Percentiles rank a stretch among this genome's conserved stretches.
phyloP scores from a whole-genome alignment of 2,113 vertebrate species.

The Tylochromis polylepis region DNA sequence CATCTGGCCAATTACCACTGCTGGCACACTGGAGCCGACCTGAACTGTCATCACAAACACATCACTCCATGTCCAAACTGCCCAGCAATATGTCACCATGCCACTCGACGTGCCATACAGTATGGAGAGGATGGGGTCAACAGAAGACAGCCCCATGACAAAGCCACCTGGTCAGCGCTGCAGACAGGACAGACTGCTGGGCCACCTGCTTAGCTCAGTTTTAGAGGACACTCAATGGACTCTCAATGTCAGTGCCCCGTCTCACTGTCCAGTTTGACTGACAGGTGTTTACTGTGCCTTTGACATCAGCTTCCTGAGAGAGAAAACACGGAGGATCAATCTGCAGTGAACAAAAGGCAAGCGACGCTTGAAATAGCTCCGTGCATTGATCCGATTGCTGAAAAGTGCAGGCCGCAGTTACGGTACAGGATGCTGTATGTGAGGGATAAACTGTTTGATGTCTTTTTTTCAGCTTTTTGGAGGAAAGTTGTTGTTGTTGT shows the following conservation, averaged over 20 bases:
- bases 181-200: constrained; percentile 58
- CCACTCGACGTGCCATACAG: constrained; percentile 67
- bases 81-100: constrained; percentile 71
- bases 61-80: constrained; percentile 73
- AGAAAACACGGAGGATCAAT: constrained; percentile 22
- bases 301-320: constrained; percentile 26
- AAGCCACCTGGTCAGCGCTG: constrained; percentile 66
- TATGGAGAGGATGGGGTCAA: constrained; percentile 55
- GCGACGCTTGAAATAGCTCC: constrained; percentile 4
- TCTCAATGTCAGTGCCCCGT: constrained; percentile 61
- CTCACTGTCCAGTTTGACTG: constrained; percentile 49
- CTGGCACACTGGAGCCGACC: constrained; percentile 83
- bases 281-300: constrained; percentile 51
- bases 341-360: background rate
- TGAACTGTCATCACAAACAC: constrained; percentile 83
- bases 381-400: background rate
- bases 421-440: background rate
- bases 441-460: background rate
- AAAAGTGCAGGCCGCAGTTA: background rate
- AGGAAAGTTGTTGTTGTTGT: background rate
- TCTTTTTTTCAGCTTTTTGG: background rate
- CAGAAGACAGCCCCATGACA: constrained; percentile 66
- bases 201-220: constrained; percentile 61
- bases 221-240: constrained; percentile 56
- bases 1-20: constrained; percentile 87